A percentile compares a stretch with the other conserved stretches of the same genome.
Evolutionary conservation across 2,113 vertebrate species (phyloP).

Genomic region (Periophthalmodon schlosseri): DNA sequence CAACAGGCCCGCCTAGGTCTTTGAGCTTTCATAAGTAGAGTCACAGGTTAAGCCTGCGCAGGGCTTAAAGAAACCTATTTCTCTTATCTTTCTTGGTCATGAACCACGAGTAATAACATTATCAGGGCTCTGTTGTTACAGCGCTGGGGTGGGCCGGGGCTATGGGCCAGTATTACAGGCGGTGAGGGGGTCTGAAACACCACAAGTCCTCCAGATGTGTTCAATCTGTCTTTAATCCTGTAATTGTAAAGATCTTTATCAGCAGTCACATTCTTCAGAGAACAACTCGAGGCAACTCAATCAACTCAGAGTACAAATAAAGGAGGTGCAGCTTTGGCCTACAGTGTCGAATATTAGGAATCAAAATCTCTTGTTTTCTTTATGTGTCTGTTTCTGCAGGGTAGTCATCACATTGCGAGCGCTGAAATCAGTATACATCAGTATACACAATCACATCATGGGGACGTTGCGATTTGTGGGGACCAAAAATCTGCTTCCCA

Average conservation of each 20-base stretch:
- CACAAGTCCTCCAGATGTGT: conserved; percentile 57
- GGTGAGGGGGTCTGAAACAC: conserved; percentile 72
- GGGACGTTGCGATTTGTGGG: too few relatives aligned
- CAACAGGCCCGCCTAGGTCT: conserved; percentile 60
- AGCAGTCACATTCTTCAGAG: conserved; percentile 56
- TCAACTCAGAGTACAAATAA: background rate
- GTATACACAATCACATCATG: too few relatives aligned
- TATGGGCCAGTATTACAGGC: conserved; percentile 71
- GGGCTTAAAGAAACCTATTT: conserved; percentile 80
- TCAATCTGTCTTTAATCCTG: conserved; percentile 77
- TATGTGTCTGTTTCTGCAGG: background rate
- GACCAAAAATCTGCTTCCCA: too few relatives aligned
- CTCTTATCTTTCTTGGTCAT: conserved; percentile 78
- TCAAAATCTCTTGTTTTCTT: background rate
- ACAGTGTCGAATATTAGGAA: background rate
- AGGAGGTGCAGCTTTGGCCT: background rate
- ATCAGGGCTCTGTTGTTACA: conserved; percentile 77
- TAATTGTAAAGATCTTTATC: conserved; percentile 77
- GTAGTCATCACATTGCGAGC: background rate
- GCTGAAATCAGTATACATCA: too few relatives aligned
- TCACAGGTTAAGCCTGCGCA: conserved; percentile 79
- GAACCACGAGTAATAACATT: conserved; percentile 80
- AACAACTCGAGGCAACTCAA: conserved; percentile 51
- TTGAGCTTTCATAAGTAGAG: conserved; percentile 71
- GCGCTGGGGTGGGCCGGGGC: conserved; percentile 32